Conservation (phyloP, 2,888 invertebrate genomes). For the Argynnis bischoffii region DNA sequence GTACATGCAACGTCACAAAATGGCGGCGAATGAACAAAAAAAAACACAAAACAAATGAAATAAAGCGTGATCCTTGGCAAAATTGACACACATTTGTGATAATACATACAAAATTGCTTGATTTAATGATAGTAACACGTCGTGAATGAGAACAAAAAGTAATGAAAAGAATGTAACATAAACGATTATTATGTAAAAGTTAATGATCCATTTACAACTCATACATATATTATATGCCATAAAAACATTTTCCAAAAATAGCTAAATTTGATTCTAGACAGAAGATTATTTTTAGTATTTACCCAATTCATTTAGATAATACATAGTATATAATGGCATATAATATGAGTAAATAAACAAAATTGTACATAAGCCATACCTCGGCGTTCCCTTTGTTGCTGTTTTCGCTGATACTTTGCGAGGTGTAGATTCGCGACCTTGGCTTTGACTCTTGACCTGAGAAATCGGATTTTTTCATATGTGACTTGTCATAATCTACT, state of each 20-base stretch:
- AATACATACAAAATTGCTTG: neutral
- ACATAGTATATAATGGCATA: neutral
- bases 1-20: conserved; percentile 75
- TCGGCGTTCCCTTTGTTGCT: conserved; percentile 76
- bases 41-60: conserved; percentile 52
- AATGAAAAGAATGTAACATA: conserved; percentile 1
- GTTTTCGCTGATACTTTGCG: conserved; percentile 85
- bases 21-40: conserved; percentile 52
- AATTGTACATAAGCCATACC: conserved; percentile 61
- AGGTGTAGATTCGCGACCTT: conserved; percentile 77
- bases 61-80: conserved; percentile 29
- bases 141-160: neutral
- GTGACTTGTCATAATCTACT: too few relatives aligned
- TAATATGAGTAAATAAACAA: neutral
- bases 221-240: conserved; percentile 7
- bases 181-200: neutral
- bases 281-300: neutral
- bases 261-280: neutral
- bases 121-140: conserved; percentile 6
- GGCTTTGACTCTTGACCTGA: conserved; percentile 80
- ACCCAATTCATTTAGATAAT: neutral
- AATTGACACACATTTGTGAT: conserved; percentile 6
- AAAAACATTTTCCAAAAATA: neutral
- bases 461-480: conserved; percentile 52
- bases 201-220: neutral